Evolutionary conservation across 2,113 vertebrate species (phyloP).

Genomic region (Podarcis cretensis): DNA sequence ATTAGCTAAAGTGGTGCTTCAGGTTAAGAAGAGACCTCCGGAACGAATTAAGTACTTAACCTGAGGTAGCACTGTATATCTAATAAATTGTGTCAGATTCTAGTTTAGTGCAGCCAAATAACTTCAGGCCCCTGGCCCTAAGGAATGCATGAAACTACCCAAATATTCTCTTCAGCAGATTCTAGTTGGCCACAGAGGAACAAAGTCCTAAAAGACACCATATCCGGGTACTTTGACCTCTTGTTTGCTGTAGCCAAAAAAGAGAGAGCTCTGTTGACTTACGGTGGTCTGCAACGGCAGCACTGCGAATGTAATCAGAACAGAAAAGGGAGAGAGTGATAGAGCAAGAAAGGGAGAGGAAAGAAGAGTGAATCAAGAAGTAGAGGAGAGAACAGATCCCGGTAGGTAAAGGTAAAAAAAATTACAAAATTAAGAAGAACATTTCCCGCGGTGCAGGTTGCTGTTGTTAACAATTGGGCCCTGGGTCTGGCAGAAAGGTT

Average conservation of each 20-base stretch:
- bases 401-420: background rate
- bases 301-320: background rate
- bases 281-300: background rate
- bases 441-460: background rate
- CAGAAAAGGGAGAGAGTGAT: background rate
- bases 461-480: background rate
- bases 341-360: background rate
- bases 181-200: too few species aligned
- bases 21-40: too few species aligned
- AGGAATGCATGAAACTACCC: background rate
- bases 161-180: background rate
- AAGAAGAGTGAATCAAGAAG: background rate
- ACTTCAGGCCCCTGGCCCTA: background rate
- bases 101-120: background rate
- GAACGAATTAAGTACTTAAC: too few species aligned
- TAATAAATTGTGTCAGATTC: background rate
- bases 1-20: too few species aligned
- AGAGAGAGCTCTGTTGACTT: background rate
- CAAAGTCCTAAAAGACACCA: background rate
- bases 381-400: background rate
- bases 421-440: background rate
- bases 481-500: background rate
- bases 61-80: background rate
- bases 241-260: background rate
- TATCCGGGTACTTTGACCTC: background rate